A percentile compares a stretch with the other conserved stretches of the same genome.
phyloP scores from a whole-genome alignment of 1,140 invertebrate species.

The Drosophila suzukii region DNA sequence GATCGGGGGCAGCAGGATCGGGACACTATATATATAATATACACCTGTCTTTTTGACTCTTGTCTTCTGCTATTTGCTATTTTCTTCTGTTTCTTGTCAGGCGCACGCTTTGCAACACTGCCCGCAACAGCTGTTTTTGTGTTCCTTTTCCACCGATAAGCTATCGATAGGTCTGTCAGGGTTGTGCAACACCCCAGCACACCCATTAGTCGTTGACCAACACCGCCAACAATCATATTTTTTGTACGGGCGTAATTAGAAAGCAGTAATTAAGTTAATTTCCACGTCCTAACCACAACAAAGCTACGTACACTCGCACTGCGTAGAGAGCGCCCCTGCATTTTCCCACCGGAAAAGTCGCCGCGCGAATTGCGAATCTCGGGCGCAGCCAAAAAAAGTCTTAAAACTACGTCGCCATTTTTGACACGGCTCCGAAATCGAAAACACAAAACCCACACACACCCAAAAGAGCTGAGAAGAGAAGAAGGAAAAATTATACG shows the following conservation, averaged over 20 bases:
- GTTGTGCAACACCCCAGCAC: background rate
- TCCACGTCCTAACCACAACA: constrained; percentile 70
- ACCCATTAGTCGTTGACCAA: background rate
- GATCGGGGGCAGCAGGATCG: constrained; percentile 37
- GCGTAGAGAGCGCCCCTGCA: constrained; percentile 18
- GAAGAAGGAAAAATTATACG: constrained; percentile 45
- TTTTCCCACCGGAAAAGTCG: constrained; percentile 39
- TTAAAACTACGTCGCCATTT: constrained; percentile 75
- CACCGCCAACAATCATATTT: constrained; percentile 25
- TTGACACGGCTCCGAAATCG: constrained; percentile 55
- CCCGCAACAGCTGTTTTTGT: constrained; percentile 7
- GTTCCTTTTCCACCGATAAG: background rate
- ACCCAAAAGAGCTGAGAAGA: constrained; percentile 56
- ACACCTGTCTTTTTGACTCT: constrained; percentile 38
- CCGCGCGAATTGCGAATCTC: constrained; percentile 39
- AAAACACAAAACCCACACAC: constrained; percentile 60
- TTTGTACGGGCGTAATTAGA: constrained; percentile 69
- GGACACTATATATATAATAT: constrained; percentile 31
- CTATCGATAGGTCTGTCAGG: background rate
- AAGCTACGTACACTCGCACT: constrained; percentile 25
- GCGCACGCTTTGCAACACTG: constrained; percentile 1
- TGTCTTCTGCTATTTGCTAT: constrained; percentile 37
- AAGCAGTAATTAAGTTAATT: constrained; percentile 78
- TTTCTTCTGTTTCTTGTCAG: constrained; percentile 25
- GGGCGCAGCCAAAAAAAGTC: constrained; percentile 38